Evolutionary conservation across 2,888 invertebrate species (phyloP).

Genomic region (Campoplex nolae): DNA sequence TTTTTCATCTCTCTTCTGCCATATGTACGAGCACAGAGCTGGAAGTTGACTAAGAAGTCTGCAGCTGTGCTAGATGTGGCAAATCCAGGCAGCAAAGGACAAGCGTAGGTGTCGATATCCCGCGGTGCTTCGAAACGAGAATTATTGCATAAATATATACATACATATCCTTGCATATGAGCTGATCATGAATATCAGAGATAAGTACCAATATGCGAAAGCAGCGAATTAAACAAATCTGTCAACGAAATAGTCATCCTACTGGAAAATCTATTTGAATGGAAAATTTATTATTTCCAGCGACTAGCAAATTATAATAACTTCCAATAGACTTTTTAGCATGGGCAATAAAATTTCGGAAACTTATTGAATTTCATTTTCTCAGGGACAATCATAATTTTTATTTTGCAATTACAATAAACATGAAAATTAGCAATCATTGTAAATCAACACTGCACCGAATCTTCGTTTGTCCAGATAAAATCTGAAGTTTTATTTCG

Average conservation of each 20-base stretch:
- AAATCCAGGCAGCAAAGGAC: constrained; percentile 27
- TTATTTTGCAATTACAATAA: not conserved
- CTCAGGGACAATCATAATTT: not conserved
- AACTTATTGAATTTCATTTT: not conserved
- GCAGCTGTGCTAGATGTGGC: constrained; percentile 49
- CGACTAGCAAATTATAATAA: too few species aligned
- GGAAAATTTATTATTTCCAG: not conserved
- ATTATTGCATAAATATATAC: constrained; percentile 47
- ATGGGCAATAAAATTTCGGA: not conserved
- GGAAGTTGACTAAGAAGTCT: constrained; percentile 23
- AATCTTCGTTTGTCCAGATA: not conserved
- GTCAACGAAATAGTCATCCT: constrained; percentile 22
- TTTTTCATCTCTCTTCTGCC: not conserved
- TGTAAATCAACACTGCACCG: not conserved
- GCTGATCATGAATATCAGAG: constrained; percentile 15
- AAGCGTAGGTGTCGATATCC: constrained; percentile 68
- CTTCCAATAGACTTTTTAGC: not conserved
- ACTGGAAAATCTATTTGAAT: not conserved
- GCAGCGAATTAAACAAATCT: constrained; percentile 29
- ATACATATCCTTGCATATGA: not conserved
- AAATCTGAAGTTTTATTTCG: not conserved
- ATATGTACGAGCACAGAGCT: constrained; percentile 32
- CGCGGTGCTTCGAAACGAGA: constrained; percentile 66
- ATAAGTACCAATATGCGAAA: constrained; percentile 15
- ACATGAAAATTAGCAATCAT: not conserved